Base-by-base conservation (phyloP, 2,797 vertebrate species). In the Galago senegalensis region DNA sequence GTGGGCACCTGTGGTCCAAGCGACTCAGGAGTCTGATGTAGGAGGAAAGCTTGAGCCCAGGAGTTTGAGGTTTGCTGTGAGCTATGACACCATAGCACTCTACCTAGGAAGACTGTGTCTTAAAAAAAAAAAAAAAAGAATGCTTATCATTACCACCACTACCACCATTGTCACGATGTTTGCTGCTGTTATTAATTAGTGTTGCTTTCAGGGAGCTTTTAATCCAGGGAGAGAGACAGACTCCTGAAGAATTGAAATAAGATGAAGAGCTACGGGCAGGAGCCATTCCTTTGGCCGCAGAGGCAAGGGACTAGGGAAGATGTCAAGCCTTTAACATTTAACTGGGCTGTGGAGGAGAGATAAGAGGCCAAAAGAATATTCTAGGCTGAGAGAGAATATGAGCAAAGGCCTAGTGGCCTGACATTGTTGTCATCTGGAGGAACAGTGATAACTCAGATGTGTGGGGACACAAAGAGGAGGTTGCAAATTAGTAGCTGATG, bases 101-200 rank as follows among this genome's bases (percentile, higher is more conserved):
- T 53, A 53, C 49, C 14, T 12, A 53, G 49, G 49, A 14, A 53
- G 49, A 53, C 49, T 53, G 49, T 53, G 49, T 53, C 49, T 53
- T 53, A 53, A 53, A 53, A 17, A 53, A 16, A 53, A 53, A 40
- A 53, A 53, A 46, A 16, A 53, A 16, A 53, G 49, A 53, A 53
- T 16, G 49, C 14, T 53, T 16, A 8, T 20, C 3, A 23, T 29
- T 12, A 2, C 34, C 7, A 2, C 29, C 1, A 10, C 23, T 6
- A 8, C 29, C 20, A 3, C 29, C 29, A 0, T 4, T 4, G 4
- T 53, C n/a, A 27, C 40, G 2, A 0, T 29, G 14, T 73, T 70
- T 65, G 70, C 60, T 29, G 34, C 61, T 83, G 0, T 34, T 23
- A 29, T 56, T 60, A 18, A 70, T 3, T 29, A 81, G 7, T 17